Evolutionary conservation across 2,113 vertebrate genomes (phyloP), one percentile per base, ranked within the genome.

Genomic region (Oenanthe oenanthe): DNA sequence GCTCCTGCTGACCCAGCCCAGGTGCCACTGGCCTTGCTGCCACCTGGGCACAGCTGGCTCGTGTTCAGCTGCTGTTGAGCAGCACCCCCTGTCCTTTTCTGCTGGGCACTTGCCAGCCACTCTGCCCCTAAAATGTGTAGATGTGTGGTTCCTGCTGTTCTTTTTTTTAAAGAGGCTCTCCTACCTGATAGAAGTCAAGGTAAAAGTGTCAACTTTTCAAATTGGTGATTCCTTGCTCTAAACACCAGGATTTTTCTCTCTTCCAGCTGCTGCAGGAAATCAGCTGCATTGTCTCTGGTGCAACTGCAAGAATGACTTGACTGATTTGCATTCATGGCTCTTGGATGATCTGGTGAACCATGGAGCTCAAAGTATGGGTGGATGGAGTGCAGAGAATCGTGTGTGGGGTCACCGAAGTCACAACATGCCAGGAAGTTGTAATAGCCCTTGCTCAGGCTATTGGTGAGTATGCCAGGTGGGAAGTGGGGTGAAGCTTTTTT

Each of bases 281-380:
- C 83, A 42, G 65, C 95, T 87, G 87, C 38, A 0, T 83, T 50
- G 6, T 12, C 62, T 57, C 51, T 85, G 58, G 12, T 18, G 5
- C 12, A 83, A 65, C 93, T 92, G 91, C 89, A 92, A 97, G 88
- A 74, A 97, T 98, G 97, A 97, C 97, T 88, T 98, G 97, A 98
- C 63, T 38, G 83, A 75, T 86, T 76, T 48, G 66, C 88, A 89
- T 93, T 95, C 96, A 88, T 97, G 97, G 95, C 94, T 89, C 75
- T 92, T 87, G 92, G 85, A 80, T 97, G 93, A 98, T 90, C 92
- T 74, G 73, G 70, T 83, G 83, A 94, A 98, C 97, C 97, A 99
- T 99, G 99, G 99, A 99, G 98, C 99, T 99, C 78, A 99, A 99
- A 97, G 99, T 99, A 92, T 99, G 99, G 99, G 99, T 99, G 88